A percentile compares a stretch with the other conserved stretches of the same genome.
phyloP scores from a whole-genome alignment of 2,888 invertebrate genomes.

The Tribolium freemani region DNA sequence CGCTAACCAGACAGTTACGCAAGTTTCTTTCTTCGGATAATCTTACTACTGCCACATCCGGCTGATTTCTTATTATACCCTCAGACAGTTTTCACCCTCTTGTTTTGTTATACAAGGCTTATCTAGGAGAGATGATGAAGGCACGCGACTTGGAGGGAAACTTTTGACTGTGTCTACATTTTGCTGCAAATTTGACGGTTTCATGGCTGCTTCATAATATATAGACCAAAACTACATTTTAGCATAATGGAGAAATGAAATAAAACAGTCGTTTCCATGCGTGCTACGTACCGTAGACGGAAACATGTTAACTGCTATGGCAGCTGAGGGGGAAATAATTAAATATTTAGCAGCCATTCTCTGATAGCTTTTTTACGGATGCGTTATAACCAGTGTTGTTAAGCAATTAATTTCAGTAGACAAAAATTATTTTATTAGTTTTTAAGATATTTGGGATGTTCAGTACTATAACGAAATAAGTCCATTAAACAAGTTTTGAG shows the following conservation, averaged over 20 bases:
- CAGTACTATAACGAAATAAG: too few relatives aligned
- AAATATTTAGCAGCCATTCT: constrained; percentile 6
- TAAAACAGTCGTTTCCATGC: constrained; percentile 24
- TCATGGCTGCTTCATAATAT: constrained; percentile 21
- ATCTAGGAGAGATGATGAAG: constrained; percentile 45
- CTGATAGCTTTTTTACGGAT: constrained; percentile 1
- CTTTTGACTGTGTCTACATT: constrained; percentile 12
- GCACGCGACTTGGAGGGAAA: constrained; percentile 31
- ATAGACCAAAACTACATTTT: constrained; percentile 23
- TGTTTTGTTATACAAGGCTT: constrained; percentile 49
- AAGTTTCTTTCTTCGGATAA: constrained; percentile 55
- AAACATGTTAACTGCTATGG: constrained; percentile 15
- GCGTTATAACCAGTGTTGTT: too few relatives aligned
- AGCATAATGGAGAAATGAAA: constrained; percentile 31
- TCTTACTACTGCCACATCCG: constrained; percentile 28
- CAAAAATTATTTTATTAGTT: too few relatives aligned
- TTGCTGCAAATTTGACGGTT: constrained; percentile 25
- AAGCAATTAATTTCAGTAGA: too few relatives aligned
- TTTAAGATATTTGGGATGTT: too few relatives aligned
- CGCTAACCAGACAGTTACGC: constrained; percentile 24
- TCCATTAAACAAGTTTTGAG: too few relatives aligned
- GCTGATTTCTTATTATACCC: constrained; percentile 51
- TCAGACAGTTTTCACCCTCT: constrained; percentile 49
- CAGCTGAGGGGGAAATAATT: background rate
- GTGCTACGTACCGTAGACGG: constrained; percentile 7